These are phyloP conservation scores for Lutraria lutraria DNA, from an alignment of 2,888 invertebrate species.

Conservation along the genomic window DNA sequence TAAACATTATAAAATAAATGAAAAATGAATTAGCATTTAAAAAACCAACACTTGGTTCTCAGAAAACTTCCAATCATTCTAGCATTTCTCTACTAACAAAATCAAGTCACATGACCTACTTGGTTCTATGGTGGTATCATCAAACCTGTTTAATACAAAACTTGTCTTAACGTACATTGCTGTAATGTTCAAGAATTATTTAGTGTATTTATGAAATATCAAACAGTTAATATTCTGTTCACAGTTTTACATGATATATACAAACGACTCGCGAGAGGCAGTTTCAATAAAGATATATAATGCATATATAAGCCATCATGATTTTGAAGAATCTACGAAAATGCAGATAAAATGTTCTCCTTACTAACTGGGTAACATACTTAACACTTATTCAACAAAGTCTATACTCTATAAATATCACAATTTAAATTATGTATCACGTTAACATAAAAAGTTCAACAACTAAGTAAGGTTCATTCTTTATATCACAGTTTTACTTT, in stretches of 20 bases:
- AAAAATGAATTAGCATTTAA: too few species aligned
- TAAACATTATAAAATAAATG: too few species aligned
- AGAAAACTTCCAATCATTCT: not conserved
- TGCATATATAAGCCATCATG: too few species aligned
- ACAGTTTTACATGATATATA: too few species aligned
- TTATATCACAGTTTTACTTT: not conserved
- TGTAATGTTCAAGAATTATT: too few species aligned
- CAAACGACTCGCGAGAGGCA: too few species aligned
- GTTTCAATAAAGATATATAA: too few species aligned
- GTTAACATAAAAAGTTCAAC: not conserved
- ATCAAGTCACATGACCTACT: not conserved
- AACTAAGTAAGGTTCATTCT: not conserved
- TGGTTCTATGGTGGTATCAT: not conserved
- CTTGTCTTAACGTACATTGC: too few species aligned
- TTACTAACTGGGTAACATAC: too few species aligned
- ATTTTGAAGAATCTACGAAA: not conserved
- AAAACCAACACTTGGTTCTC: not conserved
- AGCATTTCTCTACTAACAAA: conserved; percentile 5
- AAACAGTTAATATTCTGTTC: too few species aligned
- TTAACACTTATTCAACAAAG: not conserved
- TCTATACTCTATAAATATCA: not conserved
- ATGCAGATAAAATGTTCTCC: too few species aligned
- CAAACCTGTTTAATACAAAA: not conserved
- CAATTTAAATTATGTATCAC: not conserved
- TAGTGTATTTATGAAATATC: too few species aligned